These are phyloP conservation scores for Metalampra italica DNA, from an alignment of 2,888 invertebrate species.

Conservation along the genomic window DNA sequence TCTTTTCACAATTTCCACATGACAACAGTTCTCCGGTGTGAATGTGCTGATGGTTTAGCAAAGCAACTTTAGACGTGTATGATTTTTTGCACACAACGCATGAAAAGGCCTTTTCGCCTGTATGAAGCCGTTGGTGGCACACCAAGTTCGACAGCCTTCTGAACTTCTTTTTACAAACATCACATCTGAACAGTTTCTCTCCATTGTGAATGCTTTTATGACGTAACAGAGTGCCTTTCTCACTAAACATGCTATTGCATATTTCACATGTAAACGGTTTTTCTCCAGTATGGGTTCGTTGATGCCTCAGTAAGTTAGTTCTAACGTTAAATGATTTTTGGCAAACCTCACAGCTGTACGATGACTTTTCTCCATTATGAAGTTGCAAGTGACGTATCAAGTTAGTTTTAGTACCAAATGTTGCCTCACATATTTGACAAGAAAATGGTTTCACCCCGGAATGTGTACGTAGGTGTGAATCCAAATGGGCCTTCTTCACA, in stretches of 20 bases:
- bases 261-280: no score
- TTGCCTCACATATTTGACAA: constrained; percentile 10
- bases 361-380: no score
- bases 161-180: constrained; percentile 7
- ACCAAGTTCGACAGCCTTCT: background rate
- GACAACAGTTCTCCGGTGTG: background rate
- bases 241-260: no score
- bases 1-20: constrained; percentile 13
- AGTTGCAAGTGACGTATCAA: constrained; percentile 4
- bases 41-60: no score
- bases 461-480: background rate
- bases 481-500: background rate
- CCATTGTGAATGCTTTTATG: no score
- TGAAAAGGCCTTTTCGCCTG: background rate
- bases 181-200: background rate
- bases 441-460: background rate
- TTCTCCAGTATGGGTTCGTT: constrained; percentile 12
- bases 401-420: constrained; percentile 11
- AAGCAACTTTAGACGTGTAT: no score
- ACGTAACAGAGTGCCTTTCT: no score
- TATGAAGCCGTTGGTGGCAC: background rate
- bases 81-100: no score
- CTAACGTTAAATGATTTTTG: no score
- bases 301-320: background rate
- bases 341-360: no score